Evolutionary conservation across 2,113 vertebrate species (phyloP), one percentile per base, ranked within the genome.

Genomic region (Oostethus manadensis): DNA sequence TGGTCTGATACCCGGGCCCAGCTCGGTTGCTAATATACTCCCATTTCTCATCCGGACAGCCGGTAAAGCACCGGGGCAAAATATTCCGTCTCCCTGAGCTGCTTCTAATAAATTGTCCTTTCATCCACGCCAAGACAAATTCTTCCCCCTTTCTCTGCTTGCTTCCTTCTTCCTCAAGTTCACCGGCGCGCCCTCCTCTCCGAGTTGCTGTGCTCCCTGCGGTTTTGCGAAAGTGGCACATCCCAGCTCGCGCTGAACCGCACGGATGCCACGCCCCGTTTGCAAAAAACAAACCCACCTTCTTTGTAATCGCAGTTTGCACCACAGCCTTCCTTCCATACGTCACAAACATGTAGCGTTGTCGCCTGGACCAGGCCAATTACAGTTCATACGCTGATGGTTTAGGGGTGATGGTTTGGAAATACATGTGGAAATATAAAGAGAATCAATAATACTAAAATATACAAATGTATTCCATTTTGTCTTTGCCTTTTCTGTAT

Each of bases 281-380:
- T 57, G 53, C 62, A 29, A 60, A 59, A 23, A 40, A 55, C n/a
- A n/a, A n/a, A n/a, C n/a, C n/a, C n/a, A n/a, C n/a, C 93, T 91
- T 90, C 92, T 94, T 95, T 93, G 93, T 98, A 97, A 99, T 96
- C 95, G 93, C 92, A 99, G 96, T 98, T 99, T 98, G 93, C 94
- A 90, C 89, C 91, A 91, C 88, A 79, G 90, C 88, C 91, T 91
- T 86, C 88, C 93, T 94, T 96, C 93, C 93, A 94, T 96, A 95
- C 87, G 95, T 96, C 94, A 96, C 93, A 91, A 88, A 89, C 90
- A 58, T n/a, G n/a, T n/a, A n/a, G n/a, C n/a, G n/a, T n/a, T n/a
- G n/a, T n/a, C n/a, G n/a, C n/a, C n/a, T n/a, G n/a, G n/a, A n/a
- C n/a, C n/a, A n/a, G n/a, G n/a, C n/a, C n/a, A n/a, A n/a, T n/a